Percentiles rank a stretch among this genome's conserved stretches.
Evolutionary conservation across 2,113 vertebrate genomes (phyloP).

Genomic region (Grus americana): DNA sequence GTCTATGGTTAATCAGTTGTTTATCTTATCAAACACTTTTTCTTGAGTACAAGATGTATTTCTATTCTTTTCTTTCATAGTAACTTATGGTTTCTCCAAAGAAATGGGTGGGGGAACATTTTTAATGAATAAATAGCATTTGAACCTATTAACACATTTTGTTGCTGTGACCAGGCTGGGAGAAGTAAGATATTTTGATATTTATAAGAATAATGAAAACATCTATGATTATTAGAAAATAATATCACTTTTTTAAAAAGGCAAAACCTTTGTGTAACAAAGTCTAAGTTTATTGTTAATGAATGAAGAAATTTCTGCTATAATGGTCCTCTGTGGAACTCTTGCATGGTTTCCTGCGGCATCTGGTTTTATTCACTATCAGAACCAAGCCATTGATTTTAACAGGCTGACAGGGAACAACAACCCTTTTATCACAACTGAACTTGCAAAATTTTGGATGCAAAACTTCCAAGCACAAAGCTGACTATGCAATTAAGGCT

Average conservation of each 20-base stretch:
- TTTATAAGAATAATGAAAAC: neutral
- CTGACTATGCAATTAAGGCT: neutral
- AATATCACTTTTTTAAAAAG: neutral
- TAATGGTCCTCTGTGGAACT: neutral
- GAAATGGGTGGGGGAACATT: neutral
- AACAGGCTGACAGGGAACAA: neutral
- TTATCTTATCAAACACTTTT: neutral
- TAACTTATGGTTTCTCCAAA: neutral
- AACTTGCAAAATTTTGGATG: slow-evolving; percentile 1
- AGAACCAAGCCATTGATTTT: neutral
- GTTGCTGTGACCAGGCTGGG: neutral
- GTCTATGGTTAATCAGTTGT: neutral
- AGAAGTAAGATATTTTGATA: neutral
- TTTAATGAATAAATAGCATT: neutral
- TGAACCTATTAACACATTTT: neutral
- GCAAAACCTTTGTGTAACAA: neutral
- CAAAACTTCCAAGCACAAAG: neutral
- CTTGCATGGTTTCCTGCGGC: neutral
- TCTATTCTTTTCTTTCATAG: neutral
- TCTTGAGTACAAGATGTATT: neutral
- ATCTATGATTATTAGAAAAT: neutral
- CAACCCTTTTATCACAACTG: neutral
- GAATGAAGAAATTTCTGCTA: neutral
- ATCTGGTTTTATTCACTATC: neutral
- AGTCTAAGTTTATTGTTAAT: neutral